phyloP scores from a whole-genome alignment of 2,113 vertebrate genomes.

The Forbesichthys agassizii region DNA sequence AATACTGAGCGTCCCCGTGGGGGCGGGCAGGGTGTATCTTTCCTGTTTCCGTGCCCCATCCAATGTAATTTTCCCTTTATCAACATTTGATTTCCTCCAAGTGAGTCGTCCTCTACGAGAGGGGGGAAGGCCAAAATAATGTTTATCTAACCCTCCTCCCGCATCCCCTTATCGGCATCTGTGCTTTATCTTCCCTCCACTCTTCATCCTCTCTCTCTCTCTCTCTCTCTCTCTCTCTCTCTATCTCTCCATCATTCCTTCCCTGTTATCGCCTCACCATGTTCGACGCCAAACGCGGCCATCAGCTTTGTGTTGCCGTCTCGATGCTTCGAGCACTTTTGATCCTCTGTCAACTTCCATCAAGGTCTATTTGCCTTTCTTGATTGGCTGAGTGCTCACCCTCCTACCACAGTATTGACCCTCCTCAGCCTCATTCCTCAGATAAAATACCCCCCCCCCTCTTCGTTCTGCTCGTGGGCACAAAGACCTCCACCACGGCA shows the following conservation, averaged over 20 bases:
- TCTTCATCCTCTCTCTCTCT: constrained; percentile 1
- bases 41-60: constrained; percentile 64
- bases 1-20: constrained; percentile 35
- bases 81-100: constrained; percentile 70
- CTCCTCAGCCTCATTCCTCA: constrained; percentile 2
- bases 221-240: background rate
- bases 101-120: constrained; percentile 45
- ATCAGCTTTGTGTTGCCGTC: constrained; percentile 10
- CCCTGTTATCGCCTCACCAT: constrained; percentile 6
- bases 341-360: constrained; percentile 2
- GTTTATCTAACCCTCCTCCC: constrained; percentile 46
- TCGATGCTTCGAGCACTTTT: constrained; percentile 1
- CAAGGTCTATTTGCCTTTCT: constrained; percentile 17
- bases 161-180: constrained; percentile 26
- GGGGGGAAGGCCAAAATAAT: background rate
- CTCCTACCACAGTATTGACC: background rate
- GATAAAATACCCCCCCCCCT: background rate
- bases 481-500: constrained; percentile 62
- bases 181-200: constrained; percentile 32
- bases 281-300: constrained; percentile 15
- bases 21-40: constrained; percentile 66
- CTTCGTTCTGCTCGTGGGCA: background rate
- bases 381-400: constrained; percentile 22
- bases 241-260: background rate
- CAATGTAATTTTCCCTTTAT: constrained; percentile 71